A percentile compares a stretch with the other conserved stretches of the same genome.
These are phyloP conservation scores for Ptilonorhynchus violaceus DNA, from an alignment of 2,113 vertebrate genomes.

Conservation along the genomic window DNA sequence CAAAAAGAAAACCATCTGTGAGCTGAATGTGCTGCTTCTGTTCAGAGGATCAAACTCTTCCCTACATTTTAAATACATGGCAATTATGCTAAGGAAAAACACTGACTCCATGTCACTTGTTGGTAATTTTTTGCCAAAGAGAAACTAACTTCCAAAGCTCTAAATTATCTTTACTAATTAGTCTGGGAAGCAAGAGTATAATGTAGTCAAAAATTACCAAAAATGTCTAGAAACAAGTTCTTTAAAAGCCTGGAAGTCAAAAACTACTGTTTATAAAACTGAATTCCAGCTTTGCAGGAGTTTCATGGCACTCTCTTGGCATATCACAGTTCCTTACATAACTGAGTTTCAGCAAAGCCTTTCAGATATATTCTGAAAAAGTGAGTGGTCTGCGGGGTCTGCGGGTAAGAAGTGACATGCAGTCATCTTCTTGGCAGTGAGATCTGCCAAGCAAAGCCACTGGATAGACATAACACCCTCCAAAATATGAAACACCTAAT, in stretches of 20 bases:
- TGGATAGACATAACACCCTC: constrained; percentile 34
- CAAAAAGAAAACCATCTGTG: constrained; percentile 25
- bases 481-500: constrained; percentile 31
- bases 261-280: not conserved
- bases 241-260: not conserved
- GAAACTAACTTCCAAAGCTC: not conserved
- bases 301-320: constrained; percentile 29
- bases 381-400: constrained; percentile 14
- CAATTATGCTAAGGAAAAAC: not conserved
- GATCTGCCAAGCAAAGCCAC: constrained; percentile 26
- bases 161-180: not conserved
- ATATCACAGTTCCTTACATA: constrained; percentile 24
- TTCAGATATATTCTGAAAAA: constrained; percentile 37
- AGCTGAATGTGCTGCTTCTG: constrained; percentile 2
- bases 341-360: constrained; percentile 6
- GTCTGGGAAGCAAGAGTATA: not conserved
- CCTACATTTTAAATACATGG: not conserved
- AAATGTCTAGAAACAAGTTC: not conserved
- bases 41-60: not conserved
- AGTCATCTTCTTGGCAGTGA: constrained; percentile 38
- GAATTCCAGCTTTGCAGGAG: constrained; percentile 42
- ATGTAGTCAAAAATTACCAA: not conserved
- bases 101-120: not conserved
- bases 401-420: constrained; percentile 34
- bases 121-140: not conserved